Percentiles rank a stretch among this genome's conserved stretches.
Conservation (phyloP, 2,888 invertebrate genomes). For the Entomobrya proxima region DNA sequence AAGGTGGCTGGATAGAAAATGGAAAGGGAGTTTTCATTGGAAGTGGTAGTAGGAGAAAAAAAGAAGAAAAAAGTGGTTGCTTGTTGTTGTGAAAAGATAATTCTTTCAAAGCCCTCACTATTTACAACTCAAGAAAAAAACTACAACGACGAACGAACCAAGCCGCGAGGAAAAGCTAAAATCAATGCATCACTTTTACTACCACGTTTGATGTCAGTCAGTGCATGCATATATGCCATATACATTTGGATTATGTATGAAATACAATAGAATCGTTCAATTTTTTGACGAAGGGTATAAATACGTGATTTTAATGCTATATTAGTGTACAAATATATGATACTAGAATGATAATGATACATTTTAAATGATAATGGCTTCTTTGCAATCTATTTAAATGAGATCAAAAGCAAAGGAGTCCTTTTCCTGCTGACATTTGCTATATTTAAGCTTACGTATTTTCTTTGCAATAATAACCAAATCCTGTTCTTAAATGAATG, state of each 20-base stretch:
- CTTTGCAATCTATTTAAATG: too few relatives aligned
- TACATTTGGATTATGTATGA: conserved; percentile 16
- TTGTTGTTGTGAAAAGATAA: conserved; percentile 31
- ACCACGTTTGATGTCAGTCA: background rate
- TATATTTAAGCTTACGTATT: too few relatives aligned
- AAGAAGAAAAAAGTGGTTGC: conserved; percentile 61
- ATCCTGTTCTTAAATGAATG: too few relatives aligned
- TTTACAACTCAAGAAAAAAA: conserved; percentile 19
- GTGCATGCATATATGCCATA: background rate
- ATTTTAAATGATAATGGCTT: too few relatives aligned
- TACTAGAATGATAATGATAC: too few relatives aligned
- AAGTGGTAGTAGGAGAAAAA: conserved; percentile 33
- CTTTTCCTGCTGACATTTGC: too few relatives aligned
- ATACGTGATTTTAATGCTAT: conserved; percentile 30
- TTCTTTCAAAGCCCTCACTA: conserved; percentile 35
- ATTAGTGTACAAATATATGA: background rate
- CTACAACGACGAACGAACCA: background rate
- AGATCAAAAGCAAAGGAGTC: too few relatives aligned
- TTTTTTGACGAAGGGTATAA: conserved; percentile 30
- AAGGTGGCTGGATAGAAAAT: conserved; percentile 30
- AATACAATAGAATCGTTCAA: conserved; percentile 37
- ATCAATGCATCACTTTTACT: conserved; percentile 65
- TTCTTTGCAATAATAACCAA: too few relatives aligned
- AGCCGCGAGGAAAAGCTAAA: conserved; percentile 19
- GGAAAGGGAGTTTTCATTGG: conserved; percentile 28